A percentile compares a stretch with the other conserved stretches of the same genome.
phyloP scores from a whole-genome alignment of 2,797 vertebrate species.

The Potorous gilbertii region DNA sequence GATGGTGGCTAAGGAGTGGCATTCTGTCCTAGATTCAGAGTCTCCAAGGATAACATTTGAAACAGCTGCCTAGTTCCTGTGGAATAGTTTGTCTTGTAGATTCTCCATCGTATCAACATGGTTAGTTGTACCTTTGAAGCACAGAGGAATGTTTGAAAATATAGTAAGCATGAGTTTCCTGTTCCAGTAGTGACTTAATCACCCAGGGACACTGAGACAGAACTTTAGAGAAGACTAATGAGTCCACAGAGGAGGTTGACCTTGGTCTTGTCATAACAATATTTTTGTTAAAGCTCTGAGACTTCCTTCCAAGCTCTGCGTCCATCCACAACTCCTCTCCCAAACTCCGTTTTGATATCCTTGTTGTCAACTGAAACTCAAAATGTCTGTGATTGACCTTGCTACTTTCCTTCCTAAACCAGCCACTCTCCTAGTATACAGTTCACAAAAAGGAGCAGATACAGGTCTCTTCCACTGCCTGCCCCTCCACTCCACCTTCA shows the following conservation, averaged over 20 bases:
- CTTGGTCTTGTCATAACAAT: not conserved
- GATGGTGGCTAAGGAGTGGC: conserved; percentile 32
- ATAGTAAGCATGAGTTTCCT: conserved; percentile 42
- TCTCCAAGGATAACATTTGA: conserved; percentile 52
- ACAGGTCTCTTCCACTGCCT: not conserved
- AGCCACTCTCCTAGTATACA: not conserved
- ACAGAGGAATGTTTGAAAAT: conserved; percentile 40
- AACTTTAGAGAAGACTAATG: conserved; percentile 24
- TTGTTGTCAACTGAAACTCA: not conserved
- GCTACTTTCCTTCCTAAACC: not conserved
- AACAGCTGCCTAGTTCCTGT: conserved; percentile 22
- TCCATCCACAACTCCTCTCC: not conserved
- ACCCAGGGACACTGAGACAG: conserved; percentile 23
- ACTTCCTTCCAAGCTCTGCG: not conserved
- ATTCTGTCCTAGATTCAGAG: conserved; percentile 22
- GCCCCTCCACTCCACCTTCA: too few relatives aligned
- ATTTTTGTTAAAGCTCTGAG: not conserved
- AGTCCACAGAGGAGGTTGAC: not conserved
- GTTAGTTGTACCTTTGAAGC: conserved; percentile 42
- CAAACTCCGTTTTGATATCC: not conserved
- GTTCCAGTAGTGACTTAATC: conserved; percentile 44
- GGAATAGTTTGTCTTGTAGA: conserved; percentile 16
- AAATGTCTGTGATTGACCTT: not conserved
- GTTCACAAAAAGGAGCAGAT: not conserved
- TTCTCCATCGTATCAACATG: conserved; percentile 35